phyloP scores from a whole-genome alignment of 2,113 vertebrate genomes.

The Pelecanus crispus region DNA sequence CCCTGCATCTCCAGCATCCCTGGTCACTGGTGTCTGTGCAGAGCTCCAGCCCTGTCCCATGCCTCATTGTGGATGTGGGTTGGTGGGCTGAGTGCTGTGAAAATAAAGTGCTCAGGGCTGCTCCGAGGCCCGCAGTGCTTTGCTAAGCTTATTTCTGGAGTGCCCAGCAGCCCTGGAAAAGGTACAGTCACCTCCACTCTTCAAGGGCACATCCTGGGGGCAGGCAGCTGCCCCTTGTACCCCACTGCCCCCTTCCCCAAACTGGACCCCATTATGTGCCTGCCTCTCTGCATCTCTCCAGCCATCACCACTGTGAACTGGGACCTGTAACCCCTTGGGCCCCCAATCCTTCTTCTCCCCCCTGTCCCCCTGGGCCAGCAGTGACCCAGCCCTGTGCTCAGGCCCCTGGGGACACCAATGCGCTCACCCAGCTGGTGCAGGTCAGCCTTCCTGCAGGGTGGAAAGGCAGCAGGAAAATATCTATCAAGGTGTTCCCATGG shows the following conservation, averaged over 20 bases:
- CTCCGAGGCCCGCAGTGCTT: neutral
- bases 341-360: fast-evolving
- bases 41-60: neutral
- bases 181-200: neutral
- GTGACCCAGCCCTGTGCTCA: neutral
- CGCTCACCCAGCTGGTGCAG: neutral
- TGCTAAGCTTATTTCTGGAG: neutral
- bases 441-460: neutral
- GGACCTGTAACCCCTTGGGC: neutral
- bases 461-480: neutral
- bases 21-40: neutral
- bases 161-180: neutral
- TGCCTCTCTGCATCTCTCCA: neutral
- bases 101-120: conserved; percentile 32
- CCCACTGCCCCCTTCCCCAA: neutral
- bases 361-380: neutral
- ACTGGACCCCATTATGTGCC: fast-evolving
- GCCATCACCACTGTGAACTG: neutral
- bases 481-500: fast-evolving
- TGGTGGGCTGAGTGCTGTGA: neutral
- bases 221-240: neutral
- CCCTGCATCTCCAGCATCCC: neutral
- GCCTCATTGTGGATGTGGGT: neutral
- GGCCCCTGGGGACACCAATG: neutral
- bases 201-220: neutral